Evolutionary conservation across 2,888 invertebrate species (phyloP), one percentile per base, ranked within the genome.

Genomic region (Arge pagana): DNA sequence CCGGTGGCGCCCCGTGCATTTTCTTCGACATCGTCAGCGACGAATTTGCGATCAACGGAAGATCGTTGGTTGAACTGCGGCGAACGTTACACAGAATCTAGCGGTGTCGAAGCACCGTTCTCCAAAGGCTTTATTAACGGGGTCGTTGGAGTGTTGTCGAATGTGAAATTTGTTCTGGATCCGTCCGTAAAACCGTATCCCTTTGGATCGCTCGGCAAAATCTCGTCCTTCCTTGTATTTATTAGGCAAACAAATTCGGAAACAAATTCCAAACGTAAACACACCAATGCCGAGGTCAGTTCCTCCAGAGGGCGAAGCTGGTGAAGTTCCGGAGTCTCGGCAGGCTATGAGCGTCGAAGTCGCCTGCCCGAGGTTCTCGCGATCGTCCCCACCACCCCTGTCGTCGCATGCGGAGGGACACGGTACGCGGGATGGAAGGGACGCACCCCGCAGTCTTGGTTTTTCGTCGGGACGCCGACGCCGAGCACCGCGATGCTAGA

Each of bases 1-100:
- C 64, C 48, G 69, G 65, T 50, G 66, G 60, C 43, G 67, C 60
- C 55, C 65, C 65, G 45, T 69, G 68, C 59, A 56, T 66, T 56
- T 57, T 50, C 23, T 51, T 43, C 50, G 54, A 54, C 50, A 54
- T 54, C 51, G 33, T 52, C n/a, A 45, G 45, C 16, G n/a, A 8
- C n/a, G 45, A 33, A 45, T 45, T n/a, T n/a, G n/a, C n/a, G n/a
- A n/a, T n/a, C n/a, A n/a, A n/a, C n/a, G n/a, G n/a, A n/a, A n/a
- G n/a, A n/a, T n/a, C n/a, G n/a, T n/a, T n/a, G n/a, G n/a, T n/a
- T n/a, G n/a, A n/a, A n/a, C n/a, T n/a, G n/a, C n/a, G n/a, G n/a
- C n/a, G n/a, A n/a, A n/a, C n/a, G n/a, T n/a, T n/a, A n/a, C n/a
- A n/a, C n/a, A n/a, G n/a, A n/a, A n/a, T n/a, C n/a, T n/a, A n/a